Conservation (phyloP, 2,113 vertebrate species). For the Vombatus ursinus region DNA sequence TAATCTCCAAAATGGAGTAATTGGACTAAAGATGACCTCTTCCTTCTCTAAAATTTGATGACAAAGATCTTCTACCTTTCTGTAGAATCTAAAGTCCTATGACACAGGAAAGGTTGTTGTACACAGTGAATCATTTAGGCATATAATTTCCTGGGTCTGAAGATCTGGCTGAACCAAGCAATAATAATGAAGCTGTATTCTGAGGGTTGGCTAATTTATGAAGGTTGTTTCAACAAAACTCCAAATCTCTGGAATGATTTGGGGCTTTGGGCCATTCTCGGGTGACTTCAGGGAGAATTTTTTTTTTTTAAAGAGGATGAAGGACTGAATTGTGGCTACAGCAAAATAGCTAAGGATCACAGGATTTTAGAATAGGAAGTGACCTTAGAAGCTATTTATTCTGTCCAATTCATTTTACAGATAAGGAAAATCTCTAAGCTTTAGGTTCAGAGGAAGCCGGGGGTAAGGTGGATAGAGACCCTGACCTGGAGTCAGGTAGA, state of each 20-base stretch:
- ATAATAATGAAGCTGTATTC: neutral
- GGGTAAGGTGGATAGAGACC: neutral
- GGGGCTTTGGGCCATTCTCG: neutral
- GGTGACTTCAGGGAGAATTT: neutral
- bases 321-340: neutral
- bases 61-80: neutral
- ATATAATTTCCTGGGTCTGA: neutral
- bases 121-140: neutral
- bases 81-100: neutral
- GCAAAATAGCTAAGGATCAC: neutral
- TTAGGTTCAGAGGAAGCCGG: neutral
- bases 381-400: neutral
- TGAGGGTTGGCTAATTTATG: neutral
- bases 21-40: neutral
- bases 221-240: neutral
- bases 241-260: neutral
- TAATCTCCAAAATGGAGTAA: neutral
- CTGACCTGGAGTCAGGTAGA: neutral
- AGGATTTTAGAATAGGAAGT: neutral
- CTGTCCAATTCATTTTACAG: neutral
- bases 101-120: neutral
- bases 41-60: neutral
- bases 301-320: neutral
- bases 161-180: neutral
- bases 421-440: neutral